Evolutionary conservation across 2,797 vertebrate species (phyloP).

Genomic region (Falco cherrug): DNA sequence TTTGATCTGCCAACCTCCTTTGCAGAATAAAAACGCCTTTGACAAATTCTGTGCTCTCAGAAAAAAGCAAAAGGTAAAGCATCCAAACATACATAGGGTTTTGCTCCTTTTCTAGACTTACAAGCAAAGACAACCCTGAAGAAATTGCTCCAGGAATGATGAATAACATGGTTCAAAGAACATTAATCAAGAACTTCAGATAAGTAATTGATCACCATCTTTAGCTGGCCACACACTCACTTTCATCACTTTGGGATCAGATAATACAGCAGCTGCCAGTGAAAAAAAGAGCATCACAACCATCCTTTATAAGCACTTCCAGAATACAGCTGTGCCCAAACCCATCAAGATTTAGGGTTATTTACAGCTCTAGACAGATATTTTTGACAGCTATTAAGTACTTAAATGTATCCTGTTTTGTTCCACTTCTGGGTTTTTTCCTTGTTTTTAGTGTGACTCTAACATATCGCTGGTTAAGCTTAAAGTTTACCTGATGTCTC

Average conservation of each 20-base stretch:
- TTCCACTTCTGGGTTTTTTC: background rate
- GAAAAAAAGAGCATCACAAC: background rate
- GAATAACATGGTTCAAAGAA: background rate
- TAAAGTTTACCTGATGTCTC: background rate
- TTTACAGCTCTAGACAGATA: background rate
- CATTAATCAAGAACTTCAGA: background rate
- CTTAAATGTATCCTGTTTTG: background rate
- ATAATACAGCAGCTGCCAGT: background rate
- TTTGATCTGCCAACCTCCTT: background rate
- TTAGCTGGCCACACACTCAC: background rate
- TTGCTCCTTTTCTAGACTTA: background rate
- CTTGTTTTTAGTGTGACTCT: background rate
- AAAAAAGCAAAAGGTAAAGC: background rate
- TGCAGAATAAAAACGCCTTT: background rate
- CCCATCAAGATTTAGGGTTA: background rate
- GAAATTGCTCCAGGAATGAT: background rate
- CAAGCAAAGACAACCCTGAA: background rate
- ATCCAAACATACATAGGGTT: rapidly evolving
- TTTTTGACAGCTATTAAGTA: background rate
- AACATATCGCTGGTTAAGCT: background rate
- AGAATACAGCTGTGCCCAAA: background rate
- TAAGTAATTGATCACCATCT: background rate
- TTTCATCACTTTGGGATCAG: background rate
- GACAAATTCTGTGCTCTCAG: background rate
- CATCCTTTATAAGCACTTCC: background rate